Base-by-base conservation (phyloP, 2,888 invertebrate genomes). In the Myathropa florea region DNA sequence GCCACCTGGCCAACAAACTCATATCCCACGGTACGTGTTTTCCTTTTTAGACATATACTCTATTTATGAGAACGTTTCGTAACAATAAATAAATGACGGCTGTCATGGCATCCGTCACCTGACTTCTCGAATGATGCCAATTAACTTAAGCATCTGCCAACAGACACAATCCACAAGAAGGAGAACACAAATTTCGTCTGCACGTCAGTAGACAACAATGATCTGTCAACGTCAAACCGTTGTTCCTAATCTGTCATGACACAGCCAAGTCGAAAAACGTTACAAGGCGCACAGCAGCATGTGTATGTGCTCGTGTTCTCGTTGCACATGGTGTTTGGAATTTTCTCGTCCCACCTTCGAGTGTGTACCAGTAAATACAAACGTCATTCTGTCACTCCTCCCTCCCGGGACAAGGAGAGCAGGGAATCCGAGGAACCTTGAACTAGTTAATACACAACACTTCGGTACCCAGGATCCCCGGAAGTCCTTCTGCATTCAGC, bases 361-460 rank as follows among this genome's bases (percentile, higher is more conserved):
- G n/a, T 36, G 68, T 68, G n/a, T 59, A 36, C 64, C 26, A 24
- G 28, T 64, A 23, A 55, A 60, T 18, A 60, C 24, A 23, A 80
- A 61, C 65, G 60, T 26, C 60, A 26, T 55, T 55, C 36, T 59
- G 18, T 23, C 30, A 61, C 21, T 28, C 57, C 26, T 30, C 23
- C 46, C 28, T 30, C 53, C 28, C 39, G 28, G 46, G 61, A 53
- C 57, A 39, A 46, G 60, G 55, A 23, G 63, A 61, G 36, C 65
- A 67, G 33, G 65, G 53, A 73, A 9, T 36, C 46, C 46, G 60
- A 67, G 33, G 68, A 68, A 85, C 85, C 85, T 85, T 85, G 85
- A 85, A 85, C 85, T 78, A 85, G 73, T 85, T 85, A 73, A 70
- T 71, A 61, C 63, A 68, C 72, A 55, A 24, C 68, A 59, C 64